Evolutionary conservation across 2,888 invertebrate genomes (phyloP).

Genomic region (Trichopria drosophilae): DNA sequence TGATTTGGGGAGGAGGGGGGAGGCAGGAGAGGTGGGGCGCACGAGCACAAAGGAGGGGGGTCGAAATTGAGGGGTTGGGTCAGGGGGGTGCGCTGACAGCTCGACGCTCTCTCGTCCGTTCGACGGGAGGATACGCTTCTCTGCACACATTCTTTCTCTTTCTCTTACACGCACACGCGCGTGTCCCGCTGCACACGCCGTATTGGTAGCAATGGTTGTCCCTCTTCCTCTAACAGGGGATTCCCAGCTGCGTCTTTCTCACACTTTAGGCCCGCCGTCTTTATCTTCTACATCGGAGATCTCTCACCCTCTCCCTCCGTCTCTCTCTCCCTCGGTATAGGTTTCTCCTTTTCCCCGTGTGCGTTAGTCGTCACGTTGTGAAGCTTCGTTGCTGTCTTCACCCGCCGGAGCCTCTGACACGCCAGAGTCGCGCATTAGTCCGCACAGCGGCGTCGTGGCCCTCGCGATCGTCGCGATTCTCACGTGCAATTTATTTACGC

Average conservation of each 20-base stretch:
- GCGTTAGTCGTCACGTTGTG: conserved; percentile 54
- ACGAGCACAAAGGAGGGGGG: conserved; percentile 42
- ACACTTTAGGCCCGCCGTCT: conserved; percentile 17
- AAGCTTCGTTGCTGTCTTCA: conserved; percentile 56
- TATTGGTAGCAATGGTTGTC: conserved; percentile 23
- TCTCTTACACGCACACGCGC: conserved; percentile 34
- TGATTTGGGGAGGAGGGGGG: conserved; percentile 32
- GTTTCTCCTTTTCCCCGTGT: conserved; percentile 36
- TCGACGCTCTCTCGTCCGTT: conserved; percentile 37
- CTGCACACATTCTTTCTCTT: conserved; percentile 52
- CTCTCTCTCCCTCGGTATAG: conserved; percentile 32
- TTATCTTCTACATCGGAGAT: too few species aligned
- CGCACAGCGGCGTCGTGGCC: too few species aligned
- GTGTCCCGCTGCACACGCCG: too few species aligned
- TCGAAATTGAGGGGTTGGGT: conserved; percentile 51
- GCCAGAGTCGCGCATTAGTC: conserved; percentile 42
- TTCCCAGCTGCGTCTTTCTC: conserved; percentile 17
- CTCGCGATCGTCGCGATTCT: too few species aligned
- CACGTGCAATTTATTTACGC: too few species aligned
- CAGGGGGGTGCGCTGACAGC: conserved; percentile 58
- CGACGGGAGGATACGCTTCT: conserved; percentile 58
- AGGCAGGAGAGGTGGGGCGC: conserved; percentile 33
- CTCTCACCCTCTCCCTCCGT: conserved; percentile 33
- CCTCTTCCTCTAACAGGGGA: conserved; percentile 27
- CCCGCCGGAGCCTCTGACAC: conserved; percentile 51